Evolutionary conservation across 2,888 invertebrate genomes (phyloP), one percentile per base, ranked within the genome.

Genomic region (Apeira syringaria): DNA sequence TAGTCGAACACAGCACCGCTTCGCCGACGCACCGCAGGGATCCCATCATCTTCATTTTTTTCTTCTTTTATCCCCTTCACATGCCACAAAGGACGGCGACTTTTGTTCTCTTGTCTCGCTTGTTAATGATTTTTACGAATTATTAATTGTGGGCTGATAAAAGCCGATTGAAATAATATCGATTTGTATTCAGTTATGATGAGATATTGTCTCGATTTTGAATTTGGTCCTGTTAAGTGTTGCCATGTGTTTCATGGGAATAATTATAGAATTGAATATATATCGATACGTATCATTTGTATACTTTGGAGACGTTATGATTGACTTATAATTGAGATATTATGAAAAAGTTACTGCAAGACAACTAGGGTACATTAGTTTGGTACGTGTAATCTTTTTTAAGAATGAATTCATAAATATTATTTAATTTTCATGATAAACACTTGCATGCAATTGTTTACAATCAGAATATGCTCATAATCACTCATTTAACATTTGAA

Each of bases 111-210:
- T 71, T 80, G 85, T 86, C 82, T 81, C 74, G 79, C 69, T 74
- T 71, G 79, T 85, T 89, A 89, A 89, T 88, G 89, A 88, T 87
- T 86, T 86, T 85, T 81, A 85, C 83, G 85, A 77, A 83, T 86
- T 88, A 89, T 88, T 88, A 89, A 89, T 88, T 84, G 84, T 82
- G 68, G 70, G 54, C 64, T 64, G 75, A 80, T 81, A 81, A 79
- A 80, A 81, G 78, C 59, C 74, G 80, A 86, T 85, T 86, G 82
- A 86, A 81, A 83, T n/a, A 82, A 84, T 86, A 80, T 74, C 75
- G 53, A 53, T 56, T 64, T 56, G 54, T 53, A 43, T 55, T 47
- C 46, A 37, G 50, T 51, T 49, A 55, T 51, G 50, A 55, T 51
- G 50, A 56, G 51, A 49, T 49, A 51, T 50, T 49, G 53, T 49